Percentiles rank a stretch among this genome's conserved stretches.
phyloP scores from a whole-genome alignment of 2,113 vertebrate genomes.

The Rhabdomys dilectus region DNA sequence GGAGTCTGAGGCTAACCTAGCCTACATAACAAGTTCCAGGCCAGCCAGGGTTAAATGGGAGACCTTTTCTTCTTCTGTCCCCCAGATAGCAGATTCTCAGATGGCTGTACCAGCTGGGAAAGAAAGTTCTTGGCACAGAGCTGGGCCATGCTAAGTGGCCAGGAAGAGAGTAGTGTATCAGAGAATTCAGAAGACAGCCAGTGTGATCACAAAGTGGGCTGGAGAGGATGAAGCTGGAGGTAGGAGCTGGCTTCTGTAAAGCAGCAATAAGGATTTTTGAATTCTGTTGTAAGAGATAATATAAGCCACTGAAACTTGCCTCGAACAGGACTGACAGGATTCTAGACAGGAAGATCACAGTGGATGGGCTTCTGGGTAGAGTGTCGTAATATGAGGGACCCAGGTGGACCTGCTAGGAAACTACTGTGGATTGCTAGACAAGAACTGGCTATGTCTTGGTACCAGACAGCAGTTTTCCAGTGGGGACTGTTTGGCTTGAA shows the following conservation, averaged over 20 bases:
- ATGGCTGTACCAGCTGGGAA: not conserved
- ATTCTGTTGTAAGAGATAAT: not conserved
- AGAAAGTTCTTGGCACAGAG: slow-evolving; percentile 13
- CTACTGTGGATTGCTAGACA: not conserved
- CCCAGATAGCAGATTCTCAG: not conserved
- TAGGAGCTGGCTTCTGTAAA: not conserved
- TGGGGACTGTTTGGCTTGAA: not conserved
- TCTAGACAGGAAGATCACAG: not conserved
- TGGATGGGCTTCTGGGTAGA: not conserved
- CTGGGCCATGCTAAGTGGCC: not conserved
- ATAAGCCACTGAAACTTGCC: not conserved
- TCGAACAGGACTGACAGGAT: not conserved
- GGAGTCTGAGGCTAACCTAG: not conserved
- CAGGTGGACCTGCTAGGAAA: not conserved
- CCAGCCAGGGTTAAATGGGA: not conserved
- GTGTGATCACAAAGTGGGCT: not conserved
- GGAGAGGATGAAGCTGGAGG: not conserved
- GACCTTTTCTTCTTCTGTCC: not conserved
- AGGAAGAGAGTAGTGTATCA: not conserved
- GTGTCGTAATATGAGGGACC: not conserved
- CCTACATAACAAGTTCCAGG: not conserved
- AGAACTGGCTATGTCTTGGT: not conserved
- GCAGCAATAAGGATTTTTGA: not conserved
- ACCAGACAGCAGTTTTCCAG: not conserved
- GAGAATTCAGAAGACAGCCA: not conserved